These are phyloP conservation scores for Strix uralensis DNA, from an alignment of 2,113 vertebrate genomes.

Conservation along the genomic window DNA sequence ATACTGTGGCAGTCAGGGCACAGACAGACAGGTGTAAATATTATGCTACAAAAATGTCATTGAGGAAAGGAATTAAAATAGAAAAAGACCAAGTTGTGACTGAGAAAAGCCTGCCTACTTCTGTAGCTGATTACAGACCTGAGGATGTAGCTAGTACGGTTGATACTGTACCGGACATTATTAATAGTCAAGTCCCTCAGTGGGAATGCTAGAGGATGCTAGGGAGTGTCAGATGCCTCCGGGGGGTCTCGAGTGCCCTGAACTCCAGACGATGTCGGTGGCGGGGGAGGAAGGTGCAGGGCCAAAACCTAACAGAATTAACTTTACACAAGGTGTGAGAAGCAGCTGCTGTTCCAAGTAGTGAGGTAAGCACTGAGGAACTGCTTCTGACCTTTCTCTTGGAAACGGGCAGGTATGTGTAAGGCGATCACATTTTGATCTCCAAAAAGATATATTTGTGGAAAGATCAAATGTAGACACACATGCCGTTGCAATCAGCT, in stretches of 20 bases:
- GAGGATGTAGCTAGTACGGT: not conserved
- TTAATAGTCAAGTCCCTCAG: not conserved
- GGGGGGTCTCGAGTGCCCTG: not conserved
- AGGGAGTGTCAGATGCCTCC: not conserved
- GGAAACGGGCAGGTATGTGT: not conserved
- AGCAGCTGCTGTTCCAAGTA: slow-evolving; percentile 8
- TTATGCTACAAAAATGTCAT: not conserved
- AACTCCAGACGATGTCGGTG: not conserved
- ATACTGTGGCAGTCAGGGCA: fast-evolving
- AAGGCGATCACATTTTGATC: not conserved
- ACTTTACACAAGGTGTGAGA: slow-evolving; percentile 14
- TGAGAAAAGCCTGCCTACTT: not conserved
- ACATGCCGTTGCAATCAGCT: not conserved
- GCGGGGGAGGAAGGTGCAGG: not conserved
- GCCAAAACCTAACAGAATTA: slow-evolving; percentile 2
- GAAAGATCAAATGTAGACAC: not conserved
- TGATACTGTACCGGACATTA: not conserved
- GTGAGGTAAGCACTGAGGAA: not conserved
- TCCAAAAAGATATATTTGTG: not conserved
- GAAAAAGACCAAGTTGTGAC: not conserved
- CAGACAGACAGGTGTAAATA: not conserved
- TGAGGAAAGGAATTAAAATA: not conserved
- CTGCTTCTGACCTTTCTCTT: not conserved
- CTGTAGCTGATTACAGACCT: not conserved
- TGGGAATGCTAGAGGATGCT: not conserved